Evolutionary conservation across 2,113 vertebrate genomes (phyloP).

Genomic region (Rhadina sibilatrix): DNA sequence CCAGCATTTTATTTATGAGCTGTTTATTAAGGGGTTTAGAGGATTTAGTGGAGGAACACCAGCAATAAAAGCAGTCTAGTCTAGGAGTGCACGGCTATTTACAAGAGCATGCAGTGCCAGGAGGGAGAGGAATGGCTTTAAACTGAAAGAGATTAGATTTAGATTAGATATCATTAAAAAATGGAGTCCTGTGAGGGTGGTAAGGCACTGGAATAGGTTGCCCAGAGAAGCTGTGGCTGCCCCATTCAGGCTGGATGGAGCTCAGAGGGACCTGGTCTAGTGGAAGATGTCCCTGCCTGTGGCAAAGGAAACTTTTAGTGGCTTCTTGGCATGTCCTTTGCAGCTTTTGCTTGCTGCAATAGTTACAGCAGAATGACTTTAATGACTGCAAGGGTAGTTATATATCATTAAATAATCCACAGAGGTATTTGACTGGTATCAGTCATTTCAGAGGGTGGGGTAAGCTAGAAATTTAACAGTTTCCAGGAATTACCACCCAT

Average conservation of each 20-base stretch:
- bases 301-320: background rate
- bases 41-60: background rate
- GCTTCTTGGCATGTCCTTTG: background rate
- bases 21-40: background rate
- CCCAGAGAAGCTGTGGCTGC: background rate
- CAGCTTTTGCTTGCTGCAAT: background rate
- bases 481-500: background rate
- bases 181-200: background rate
- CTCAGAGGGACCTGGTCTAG: background rate
- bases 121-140: background rate
- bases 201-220: background rate
- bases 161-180: background rate
- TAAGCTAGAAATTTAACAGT: background rate
- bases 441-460: background rate
- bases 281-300: background rate
- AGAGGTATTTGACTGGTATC: background rate
- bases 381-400: background rate
- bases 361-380: background rate
- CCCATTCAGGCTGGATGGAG: background rate
- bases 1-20: background rate
- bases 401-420: background rate
- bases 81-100: background rate
- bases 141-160: background rate
- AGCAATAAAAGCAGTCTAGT: background rate
- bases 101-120: background rate